phyloP scores from a whole-genome alignment of 2,888 invertebrate genomes.

The Ormyrus nitidulus region DNA sequence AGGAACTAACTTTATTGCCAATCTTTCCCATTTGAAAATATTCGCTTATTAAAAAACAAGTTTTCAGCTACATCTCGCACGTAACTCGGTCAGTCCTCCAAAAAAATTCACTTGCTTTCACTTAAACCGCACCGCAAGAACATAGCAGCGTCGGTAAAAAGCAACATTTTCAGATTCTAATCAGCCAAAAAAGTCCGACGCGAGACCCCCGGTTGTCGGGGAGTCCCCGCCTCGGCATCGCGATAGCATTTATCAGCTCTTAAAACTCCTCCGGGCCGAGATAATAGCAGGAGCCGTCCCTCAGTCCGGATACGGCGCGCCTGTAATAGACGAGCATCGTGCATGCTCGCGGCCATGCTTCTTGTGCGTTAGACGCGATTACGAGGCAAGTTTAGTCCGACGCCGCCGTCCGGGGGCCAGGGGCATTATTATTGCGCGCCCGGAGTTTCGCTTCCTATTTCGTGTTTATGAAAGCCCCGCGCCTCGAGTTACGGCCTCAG shows the following conservation, averaged over 20 bases:
- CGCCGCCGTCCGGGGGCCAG: constrained; percentile 57
- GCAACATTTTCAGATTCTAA: too few species aligned
- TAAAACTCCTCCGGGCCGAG: constrained; percentile 12
- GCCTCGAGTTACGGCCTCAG: constrained; percentile 69
- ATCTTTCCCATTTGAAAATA: too few species aligned
- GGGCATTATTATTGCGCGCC: constrained; percentile 71
- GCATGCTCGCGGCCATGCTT: constrained; percentile 46
- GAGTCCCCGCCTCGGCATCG: not conserved
- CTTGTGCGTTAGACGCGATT: constrained; percentile 57
- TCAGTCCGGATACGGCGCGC: not conserved
- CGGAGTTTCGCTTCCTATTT: constrained; percentile 63
- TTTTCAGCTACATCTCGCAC: too few species aligned
- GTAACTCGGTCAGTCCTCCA: too few species aligned
- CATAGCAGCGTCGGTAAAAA: too few species aligned
- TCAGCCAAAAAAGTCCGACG: too few species aligned
- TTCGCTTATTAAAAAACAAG: too few species aligned
- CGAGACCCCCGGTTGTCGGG: not conserved
- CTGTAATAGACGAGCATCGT: constrained; percentile 53
- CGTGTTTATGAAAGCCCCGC: constrained; percentile 69
- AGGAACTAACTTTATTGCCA: too few species aligned
- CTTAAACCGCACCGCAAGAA: too few species aligned
- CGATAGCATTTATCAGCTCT: constrained; percentile 39
- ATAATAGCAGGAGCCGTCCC: constrained; percentile 20
- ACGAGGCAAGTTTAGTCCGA: constrained; percentile 67
- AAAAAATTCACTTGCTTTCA: too few species aligned